Base-by-base conservation (phyloP, 53 echinoderm and acorn worm genomes). In the Holothuria leucospilota region DNA sequence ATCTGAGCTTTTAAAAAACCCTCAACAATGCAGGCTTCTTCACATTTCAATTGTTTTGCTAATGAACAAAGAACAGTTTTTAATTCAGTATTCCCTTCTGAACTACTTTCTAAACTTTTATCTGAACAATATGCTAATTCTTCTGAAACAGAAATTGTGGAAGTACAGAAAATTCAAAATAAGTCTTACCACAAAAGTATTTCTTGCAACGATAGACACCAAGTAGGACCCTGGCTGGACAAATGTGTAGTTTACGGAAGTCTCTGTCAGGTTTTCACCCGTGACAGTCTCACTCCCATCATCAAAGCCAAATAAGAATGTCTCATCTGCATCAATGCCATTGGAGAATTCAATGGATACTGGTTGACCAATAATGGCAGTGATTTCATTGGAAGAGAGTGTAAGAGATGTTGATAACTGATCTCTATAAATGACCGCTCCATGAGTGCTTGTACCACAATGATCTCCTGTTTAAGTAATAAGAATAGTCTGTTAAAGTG, bases 361-460 rank as follows among this genome's bases (percentile, higher is more conserved):
- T 25, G 84, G 68, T 26, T 83, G 65, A 18, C 84, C 84, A 52
- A 83, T 51, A 15, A 83, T 67, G 13, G 84, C 84, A 34, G 25
- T 61, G 65, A 67, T 67, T 41, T 64, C 67, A 23, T n/a, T 39
- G 2, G 84, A 27, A 8, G 39, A 40, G 20, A 66, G 42, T 42
- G 38, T 49, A 24, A 83, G 67, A 8, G 84, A 38, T 3, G 68
- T 67, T 12, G 84, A 67, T 13, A 83, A 26, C 21, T 63, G 23
- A 11, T 83, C 24, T 39, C 84, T 46, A 39, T 38, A 83, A 30
- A 83, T 83, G 40, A 83, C 42, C 18, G 84, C 84, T 42, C 84
- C 84, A 66, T 83, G 84, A 29, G 84, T 83, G 15, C 27, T 26
- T 65, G 84, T 83, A 13, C 84, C 84, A 26, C 84, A 83, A 38